Percentiles rank a stretch among this genome's conserved stretches.
These are phyloP conservation scores for Abrostola triplasia DNA, from an alignment of 2,888 invertebrate genomes.

Conservation along the genomic window DNA sequence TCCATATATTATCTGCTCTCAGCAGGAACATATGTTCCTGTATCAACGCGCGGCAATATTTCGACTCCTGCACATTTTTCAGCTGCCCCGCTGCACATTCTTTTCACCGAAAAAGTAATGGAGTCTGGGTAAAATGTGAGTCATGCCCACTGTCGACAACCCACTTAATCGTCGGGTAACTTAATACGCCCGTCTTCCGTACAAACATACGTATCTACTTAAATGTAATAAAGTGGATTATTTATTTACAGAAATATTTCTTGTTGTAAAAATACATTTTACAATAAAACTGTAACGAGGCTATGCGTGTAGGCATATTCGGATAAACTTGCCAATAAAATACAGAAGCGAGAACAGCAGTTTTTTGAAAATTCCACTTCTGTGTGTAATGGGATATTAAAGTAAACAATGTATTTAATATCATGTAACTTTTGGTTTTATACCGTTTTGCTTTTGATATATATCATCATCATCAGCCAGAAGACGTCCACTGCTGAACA, in stretches of 20 bases:
- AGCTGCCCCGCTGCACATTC: conserved; percentile 54
- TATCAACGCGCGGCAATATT: conserved; percentile 43
- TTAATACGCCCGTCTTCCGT: conserved; percentile 70
- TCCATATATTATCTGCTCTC: conserved; percentile 31
- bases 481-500: too few species aligned
- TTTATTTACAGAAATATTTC: conserved; percentile 57
- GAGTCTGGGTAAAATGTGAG: conserved; percentile 71
- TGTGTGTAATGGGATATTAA: not conserved
- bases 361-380: not conserved
- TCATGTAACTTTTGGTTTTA: not conserved
- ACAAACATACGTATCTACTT: conserved; percentile 46
- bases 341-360: conserved; percentile 21
- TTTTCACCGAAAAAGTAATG: conserved; percentile 57
- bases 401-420: conserved; percentile 5
- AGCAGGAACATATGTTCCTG: conserved; percentile 46
- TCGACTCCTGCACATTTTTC: conserved; percentile 56
- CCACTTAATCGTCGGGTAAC: conserved; percentile 73
- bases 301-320: conserved; percentile 44
- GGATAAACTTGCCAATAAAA: conserved; percentile 35
- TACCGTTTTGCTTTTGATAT: not conserved
- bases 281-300: conserved; percentile 60
- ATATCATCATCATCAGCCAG: too few species aligned
- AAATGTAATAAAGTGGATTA: conserved; percentile 59
- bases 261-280: conserved; percentile 53
- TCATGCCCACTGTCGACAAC: conserved; percentile 70